Conservation (phyloP, 2,888 invertebrate genomes). For the Tridacna crocea region DNA sequence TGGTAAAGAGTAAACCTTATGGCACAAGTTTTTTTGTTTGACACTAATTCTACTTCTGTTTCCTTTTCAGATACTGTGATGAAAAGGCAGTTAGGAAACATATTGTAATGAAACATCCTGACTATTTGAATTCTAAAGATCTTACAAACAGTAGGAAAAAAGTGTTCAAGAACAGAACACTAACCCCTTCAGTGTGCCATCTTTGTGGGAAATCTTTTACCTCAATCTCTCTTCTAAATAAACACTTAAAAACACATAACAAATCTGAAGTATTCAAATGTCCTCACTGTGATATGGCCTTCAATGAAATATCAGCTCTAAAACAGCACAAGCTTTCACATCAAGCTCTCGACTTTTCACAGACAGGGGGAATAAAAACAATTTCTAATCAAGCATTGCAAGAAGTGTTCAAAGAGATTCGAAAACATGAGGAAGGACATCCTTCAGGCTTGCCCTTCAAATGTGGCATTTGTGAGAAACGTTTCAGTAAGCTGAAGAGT, state of each 20-base stretch:
- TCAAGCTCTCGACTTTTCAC: not conserved
- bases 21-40: too few relatives aligned
- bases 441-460: slow-evolving; percentile 20
- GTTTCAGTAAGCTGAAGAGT: slow-evolving; percentile 33
- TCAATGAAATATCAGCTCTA: not conserved
- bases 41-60: not conserved
- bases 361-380: not conserved
- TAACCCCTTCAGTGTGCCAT: slow-evolving; percentile 18
- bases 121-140: not conserved
- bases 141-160: not conserved
- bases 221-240: not conserved
- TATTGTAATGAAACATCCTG: slow-evolving; percentile 17
- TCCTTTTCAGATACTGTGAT: slow-evolving; percentile 30
- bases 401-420: slow-evolving; percentile 8
- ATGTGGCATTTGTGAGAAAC: slow-evolving; percentile 43
- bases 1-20: too few relatives aligned
- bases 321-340: slow-evolving; percentile 11
- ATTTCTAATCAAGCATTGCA: not conserved
- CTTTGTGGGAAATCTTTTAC: slow-evolving; percentile 19
- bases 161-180: not conserved
- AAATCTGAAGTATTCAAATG: not conserved
- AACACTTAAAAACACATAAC: slow-evolving; percentile 11
- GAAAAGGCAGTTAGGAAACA: slow-evolving; percentile 34
- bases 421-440: slow-evolving; percentile 13
- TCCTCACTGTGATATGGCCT: slow-evolving; percentile 4